Conservation (phyloP, 1,140 invertebrate genomes). For the Dreissena polymorpha region DNA sequence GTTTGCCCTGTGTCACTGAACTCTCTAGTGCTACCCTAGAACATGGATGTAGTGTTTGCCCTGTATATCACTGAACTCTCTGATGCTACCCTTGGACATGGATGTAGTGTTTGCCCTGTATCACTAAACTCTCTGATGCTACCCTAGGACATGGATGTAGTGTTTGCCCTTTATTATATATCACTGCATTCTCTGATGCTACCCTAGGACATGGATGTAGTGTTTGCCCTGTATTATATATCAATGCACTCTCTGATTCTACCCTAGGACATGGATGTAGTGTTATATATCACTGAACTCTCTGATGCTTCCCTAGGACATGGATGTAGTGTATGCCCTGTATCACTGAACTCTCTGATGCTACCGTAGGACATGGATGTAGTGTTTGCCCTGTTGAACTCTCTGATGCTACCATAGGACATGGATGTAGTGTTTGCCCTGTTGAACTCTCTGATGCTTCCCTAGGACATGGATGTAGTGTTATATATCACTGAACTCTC, state of each 20-base stretch:
- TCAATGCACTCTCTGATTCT: too few relatives aligned
- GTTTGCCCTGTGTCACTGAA: slow-evolving; percentile 72
- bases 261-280: slow-evolving; percentile 63
- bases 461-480: slow-evolving; percentile 66
- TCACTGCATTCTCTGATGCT: slow-evolving; percentile 55
- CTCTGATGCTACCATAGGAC: too few relatives aligned
- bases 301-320: slow-evolving; percentile 54
- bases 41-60: slow-evolving; percentile 70
- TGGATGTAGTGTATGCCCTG: slow-evolving; percentile 70
- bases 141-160: slow-evolving; percentile 64
- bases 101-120: slow-evolving; percentile 72
- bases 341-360: too few relatives aligned
- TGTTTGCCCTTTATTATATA: slow-evolving; percentile 64
- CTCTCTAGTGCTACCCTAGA: too few relatives aligned
- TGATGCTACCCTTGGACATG: too few relatives aligned
- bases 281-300: too few relatives aligned
- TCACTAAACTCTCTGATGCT: too few relatives aligned
- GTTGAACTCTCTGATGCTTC: too few relatives aligned
- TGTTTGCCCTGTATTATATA: too few relatives aligned
- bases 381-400: slow-evolving; percentile 72
- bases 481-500: too few relatives aligned
- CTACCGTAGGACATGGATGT: slow-evolving; percentile 58
- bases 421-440: slow-evolving; percentile 71
- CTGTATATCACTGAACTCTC: too few relatives aligned
- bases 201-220: slow-evolving; percentile 76